A percentile compares a stretch with the other conserved stretches of the same genome.
These are phyloP conservation scores for Agrypnia vestita DNA, from an alignment of 1,140 invertebrate species.

Conservation along the genomic window DNA sequence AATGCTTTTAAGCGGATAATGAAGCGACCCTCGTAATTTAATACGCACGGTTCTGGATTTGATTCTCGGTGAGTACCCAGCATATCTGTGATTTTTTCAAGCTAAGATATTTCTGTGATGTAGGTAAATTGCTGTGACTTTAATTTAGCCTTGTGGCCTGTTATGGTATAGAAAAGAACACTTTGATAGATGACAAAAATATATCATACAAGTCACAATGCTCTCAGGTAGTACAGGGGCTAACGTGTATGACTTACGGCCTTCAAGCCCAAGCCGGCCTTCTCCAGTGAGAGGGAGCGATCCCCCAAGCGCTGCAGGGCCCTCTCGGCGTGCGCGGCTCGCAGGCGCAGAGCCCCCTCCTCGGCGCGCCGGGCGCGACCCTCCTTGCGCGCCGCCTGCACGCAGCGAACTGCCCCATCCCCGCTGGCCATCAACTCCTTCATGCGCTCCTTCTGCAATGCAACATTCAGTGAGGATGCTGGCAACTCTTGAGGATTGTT, in stretches of 20 bases:
- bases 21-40: too few relatives aligned
- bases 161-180: too few relatives aligned
- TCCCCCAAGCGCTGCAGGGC: slow-evolving; percentile 73
- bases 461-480: too few relatives aligned
- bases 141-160: too few relatives aligned
- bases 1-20: too few relatives aligned
- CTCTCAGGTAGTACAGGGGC: too few relatives aligned
- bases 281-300: slow-evolving; percentile 74
- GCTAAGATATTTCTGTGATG: too few relatives aligned
- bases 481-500: too few relatives aligned
- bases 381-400: slow-evolving; percentile 67
- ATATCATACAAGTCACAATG: not conserved
- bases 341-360: slow-evolving; percentile 76
- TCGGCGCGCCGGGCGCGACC: slow-evolving; percentile 71
- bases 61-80: too few relatives aligned
- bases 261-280: slow-evolving; percentile 73
- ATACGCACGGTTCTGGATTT: too few relatives aligned
- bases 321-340: slow-evolving; percentile 74
- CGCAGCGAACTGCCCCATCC: slow-evolving; percentile 63
- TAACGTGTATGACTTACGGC: slow-evolving; percentile 57
- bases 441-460: slow-evolving; percentile 66
- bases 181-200: not conserved
- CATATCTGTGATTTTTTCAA: too few relatives aligned
- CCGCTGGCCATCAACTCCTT: slow-evolving; percentile 67
- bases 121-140: too few relatives aligned